A percentile compares a stretch with the other conserved stretches of the same genome.
phyloP scores from a whole-genome alignment of 2,888 invertebrate species.

The Drosophila melanocephala region DNA sequence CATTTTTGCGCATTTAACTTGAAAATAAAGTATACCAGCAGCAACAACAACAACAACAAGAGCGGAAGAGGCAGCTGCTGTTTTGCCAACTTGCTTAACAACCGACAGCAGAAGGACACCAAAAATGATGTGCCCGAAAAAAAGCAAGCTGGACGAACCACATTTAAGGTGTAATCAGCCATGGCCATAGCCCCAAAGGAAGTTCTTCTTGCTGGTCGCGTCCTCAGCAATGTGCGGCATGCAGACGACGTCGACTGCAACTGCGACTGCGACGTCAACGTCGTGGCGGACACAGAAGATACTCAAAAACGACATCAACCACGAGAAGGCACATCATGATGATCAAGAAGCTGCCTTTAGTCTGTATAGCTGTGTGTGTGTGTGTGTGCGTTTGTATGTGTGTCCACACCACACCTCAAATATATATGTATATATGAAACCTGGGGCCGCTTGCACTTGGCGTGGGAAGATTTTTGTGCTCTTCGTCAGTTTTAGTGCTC shows the following conservation, averaged over 20 bases:
- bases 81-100: slow-evolving; percentile 59
- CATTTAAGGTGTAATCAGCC: slow-evolving; percentile 80
- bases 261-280: slow-evolving; percentile 45
- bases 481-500: slow-evolving; percentile 62
- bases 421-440: slow-evolving; percentile 36
- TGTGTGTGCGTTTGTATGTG: slow-evolving; percentile 36
- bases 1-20: slow-evolving; percentile 80
- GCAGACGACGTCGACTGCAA: slow-evolving; percentile 57
- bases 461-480: slow-evolving; percentile 85
- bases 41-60: slow-evolving; percentile 15
- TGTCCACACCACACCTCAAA: slow-evolving; percentile 71
- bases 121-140: slow-evolving; percentile 72
- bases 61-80: slow-evolving; percentile 62
- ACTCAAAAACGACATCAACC: slow-evolving; percentile 55
- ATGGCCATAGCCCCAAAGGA: slow-evolving; percentile 72
- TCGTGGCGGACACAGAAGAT: slow-evolving; percentile 25
- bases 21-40: slow-evolving; percentile 68
- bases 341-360: slow-evolving; percentile 59
- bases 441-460: slow-evolving; percentile 76
- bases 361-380: slow-evolving; percentile 33
- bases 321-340: slow-evolving; percentile 59
- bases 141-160: slow-evolving; percentile 38
- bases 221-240: slow-evolving; percentile 76
- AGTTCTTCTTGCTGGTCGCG: slow-evolving; percentile 47
- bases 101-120: slow-evolving; percentile 74